phyloP scores from a whole-genome alignment of 2,113 vertebrate genomes.

The Malurus cyaneus region DNA sequence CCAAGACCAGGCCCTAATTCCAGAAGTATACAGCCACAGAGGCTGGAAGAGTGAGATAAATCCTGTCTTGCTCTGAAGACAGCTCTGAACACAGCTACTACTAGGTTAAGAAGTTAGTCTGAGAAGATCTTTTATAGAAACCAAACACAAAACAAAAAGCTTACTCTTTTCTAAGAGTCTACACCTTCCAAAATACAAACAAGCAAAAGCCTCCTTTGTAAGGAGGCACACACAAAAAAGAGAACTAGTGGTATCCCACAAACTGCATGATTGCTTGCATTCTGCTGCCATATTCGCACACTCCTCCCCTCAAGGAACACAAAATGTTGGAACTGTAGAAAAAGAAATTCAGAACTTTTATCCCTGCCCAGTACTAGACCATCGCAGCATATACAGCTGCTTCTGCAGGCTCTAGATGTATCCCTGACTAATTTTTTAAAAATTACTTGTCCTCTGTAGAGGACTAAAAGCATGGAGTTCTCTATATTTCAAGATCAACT shows the following conservation, averaged over 20 bases:
- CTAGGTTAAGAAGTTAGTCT: background rate
- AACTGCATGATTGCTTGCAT: background rate
- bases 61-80: background rate
- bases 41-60: background rate
- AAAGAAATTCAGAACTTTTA: background rate
- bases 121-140: background rate
- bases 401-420: background rate
- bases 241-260: conserved; percentile 45
- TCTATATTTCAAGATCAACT: background rate
- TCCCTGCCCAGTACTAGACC: background rate
- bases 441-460: background rate
- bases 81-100: background rate
- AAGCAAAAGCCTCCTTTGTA: background rate
- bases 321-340: background rate
- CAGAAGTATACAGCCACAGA: background rate
- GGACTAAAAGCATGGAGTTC: background rate
- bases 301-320: background rate
- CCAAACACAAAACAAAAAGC: background rate
- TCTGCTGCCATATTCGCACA: background rate
- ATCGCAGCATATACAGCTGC: background rate
- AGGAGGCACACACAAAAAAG: background rate
- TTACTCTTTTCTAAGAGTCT: background rate
- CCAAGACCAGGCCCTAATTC: background rate
- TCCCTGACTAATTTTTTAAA: background rate
- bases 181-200: background rate